Base-by-base conservation (phyloP, 2,797 vertebrate genomes). In the Meda fulgida region DNA sequence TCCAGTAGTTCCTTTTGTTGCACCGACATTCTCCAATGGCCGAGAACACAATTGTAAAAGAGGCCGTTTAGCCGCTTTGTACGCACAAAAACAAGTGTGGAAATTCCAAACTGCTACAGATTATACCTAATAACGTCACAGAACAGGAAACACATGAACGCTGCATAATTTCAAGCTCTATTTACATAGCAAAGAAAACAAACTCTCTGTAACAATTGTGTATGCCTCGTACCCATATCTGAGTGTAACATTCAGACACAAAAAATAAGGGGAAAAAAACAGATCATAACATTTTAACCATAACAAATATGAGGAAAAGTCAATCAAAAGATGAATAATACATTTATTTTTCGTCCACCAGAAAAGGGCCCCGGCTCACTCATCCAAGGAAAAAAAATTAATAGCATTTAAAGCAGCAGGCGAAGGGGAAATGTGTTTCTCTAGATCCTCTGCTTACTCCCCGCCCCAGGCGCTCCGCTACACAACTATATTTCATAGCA, bases 381-480 rank as follows among this genome's bases (percentile, higher is more conserved):
- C 79, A 84, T 84, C 79, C 85, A 80, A 82, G 53, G 79, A 70
- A 82, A 79, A n/a, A 85, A 85, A 88, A 87, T 88, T 88, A 88
- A 88, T 84, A 88, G 86, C 85, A 85, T 87, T 87, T 76, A 88
- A 87, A 87, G 77, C 81, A 85, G 83, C 80, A 81, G 85, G 85
- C 85, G 83, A 69, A 84, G 73, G 40, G 67, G 67, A 75, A 84
- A 84, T 87, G 82, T 78, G 80, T 79, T 86, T 84, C 69, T 86
- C 26, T 48, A 82, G 87, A 88, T 86, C 77, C 84, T 81, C 84
- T 51, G 70, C 75, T 85, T 40, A 60, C 65, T 84, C 67, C 78
- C 79, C 31, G 78, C 87, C 77, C 76, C 73, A 82, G 80, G 83
- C 85, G 48, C 58, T 82, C 77, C 55, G 51, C 77, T 80, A 69